A percentile compares a stretch with the other conserved stretches of the same genome.
Conservation (phyloP, 1,140 invertebrate genomes). For the Anoplophora glabripennis region DNA sequence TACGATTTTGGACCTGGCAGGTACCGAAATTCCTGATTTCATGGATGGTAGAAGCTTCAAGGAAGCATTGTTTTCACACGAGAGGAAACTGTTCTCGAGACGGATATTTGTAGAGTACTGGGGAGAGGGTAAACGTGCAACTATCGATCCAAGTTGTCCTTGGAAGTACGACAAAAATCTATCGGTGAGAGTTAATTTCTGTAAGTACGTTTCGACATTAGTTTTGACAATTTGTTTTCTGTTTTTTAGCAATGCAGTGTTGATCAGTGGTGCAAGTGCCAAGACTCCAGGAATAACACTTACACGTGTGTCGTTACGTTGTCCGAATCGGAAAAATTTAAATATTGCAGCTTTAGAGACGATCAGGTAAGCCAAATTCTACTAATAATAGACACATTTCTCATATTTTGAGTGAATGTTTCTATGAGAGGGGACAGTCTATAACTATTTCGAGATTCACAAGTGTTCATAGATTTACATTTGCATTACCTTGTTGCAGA, state of each 20-base stretch:
- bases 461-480: too few species aligned
- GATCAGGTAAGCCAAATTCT: constrained; percentile 55
- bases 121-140: constrained; percentile 63
- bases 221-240: background rate
- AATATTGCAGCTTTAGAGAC: constrained; percentile 77
- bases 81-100: constrained; percentile 13
- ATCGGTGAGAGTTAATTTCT: constrained; percentile 51
- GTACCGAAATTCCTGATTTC: constrained; percentile 49
- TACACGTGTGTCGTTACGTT: constrained; percentile 71
- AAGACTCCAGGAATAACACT: constrained; percentile 81
- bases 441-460: too few species aligned
- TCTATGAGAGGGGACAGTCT: too few species aligned
- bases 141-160: constrained; percentile 56
- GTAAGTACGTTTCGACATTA: background rate
- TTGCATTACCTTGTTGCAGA: background rate
- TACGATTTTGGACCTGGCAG: constrained; percentile 72
- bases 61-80: constrained; percentile 35
- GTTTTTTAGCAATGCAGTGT: constrained; percentile 60
- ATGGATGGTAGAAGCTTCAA: constrained; percentile 67
- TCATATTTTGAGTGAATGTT: too few species aligned
- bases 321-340: constrained; percentile 54
- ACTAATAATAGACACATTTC: too few species aligned
- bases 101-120: constrained; percentile 72
- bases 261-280: constrained; percentile 73
- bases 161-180: constrained; percentile 56